Conservation (phyloP, 2,888 invertebrate species). For the Ormyrus rosae region DNA sequence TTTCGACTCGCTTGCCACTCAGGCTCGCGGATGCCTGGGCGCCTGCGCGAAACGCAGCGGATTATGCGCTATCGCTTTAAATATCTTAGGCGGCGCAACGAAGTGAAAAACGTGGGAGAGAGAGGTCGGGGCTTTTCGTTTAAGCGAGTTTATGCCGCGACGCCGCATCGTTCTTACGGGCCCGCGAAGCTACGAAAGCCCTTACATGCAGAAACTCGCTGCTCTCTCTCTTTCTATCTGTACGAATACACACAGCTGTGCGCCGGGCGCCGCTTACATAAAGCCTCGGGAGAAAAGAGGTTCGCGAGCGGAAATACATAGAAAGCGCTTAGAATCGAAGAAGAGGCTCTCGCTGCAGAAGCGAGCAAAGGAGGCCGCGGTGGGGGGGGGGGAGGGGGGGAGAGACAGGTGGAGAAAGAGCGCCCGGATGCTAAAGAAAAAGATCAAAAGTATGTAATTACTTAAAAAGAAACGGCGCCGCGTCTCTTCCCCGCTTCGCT, state of each 20-base stretch:
- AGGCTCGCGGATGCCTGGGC: too few relatives aligned
- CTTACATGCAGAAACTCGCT: slow-evolving; percentile 9
- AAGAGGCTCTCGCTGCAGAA: slow-evolving; percentile 7
- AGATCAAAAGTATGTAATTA: slow-evolving; percentile 57
- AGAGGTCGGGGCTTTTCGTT: slow-evolving; percentile 17
- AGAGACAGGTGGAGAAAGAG: neutral
- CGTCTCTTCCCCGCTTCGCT: neutral
- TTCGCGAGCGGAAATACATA: slow-evolving; percentile 19
- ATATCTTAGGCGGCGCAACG: slow-evolving; percentile 14
- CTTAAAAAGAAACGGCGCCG: slow-evolving; percentile 47
- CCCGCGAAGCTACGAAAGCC: slow-evolving; percentile 38
- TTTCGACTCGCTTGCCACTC: too few relatives aligned
- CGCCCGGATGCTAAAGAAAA: neutral
- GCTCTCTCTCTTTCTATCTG: neutral
- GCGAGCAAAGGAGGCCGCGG: neutral
- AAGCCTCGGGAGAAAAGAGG: slow-evolving; percentile 37
- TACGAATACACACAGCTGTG: neutral
- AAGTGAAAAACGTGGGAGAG: slow-evolving; percentile 17
- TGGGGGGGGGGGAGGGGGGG: neutral
- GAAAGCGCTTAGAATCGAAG: slow-evolving; percentile 29
- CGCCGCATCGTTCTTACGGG: slow-evolving; percentile 29
- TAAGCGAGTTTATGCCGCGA: slow-evolving; percentile 27
- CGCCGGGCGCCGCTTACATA: slow-evolving; percentile 11
- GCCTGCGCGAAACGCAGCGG: neutral
- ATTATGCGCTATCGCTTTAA: slow-evolving; percentile 42